Percentiles rank a stretch among this genome's conserved stretches.
Evolutionary conservation across 2,113 vertebrate species (phyloP).

Genomic region (Serinus canaria): DNA sequence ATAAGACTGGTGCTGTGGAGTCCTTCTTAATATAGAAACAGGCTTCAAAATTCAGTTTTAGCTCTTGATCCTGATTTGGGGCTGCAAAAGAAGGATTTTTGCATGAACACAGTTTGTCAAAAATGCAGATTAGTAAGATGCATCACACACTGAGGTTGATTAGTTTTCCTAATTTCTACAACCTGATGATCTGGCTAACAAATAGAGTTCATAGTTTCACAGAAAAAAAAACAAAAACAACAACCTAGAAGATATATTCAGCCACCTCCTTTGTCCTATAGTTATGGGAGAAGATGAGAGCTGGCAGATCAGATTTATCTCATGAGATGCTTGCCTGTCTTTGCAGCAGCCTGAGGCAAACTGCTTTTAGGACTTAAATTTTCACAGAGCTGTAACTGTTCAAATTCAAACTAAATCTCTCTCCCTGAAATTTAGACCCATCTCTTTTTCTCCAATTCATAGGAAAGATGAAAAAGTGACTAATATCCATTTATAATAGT

Average conservation of each 20-base stretch:
- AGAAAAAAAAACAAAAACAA: rapidly evolving
- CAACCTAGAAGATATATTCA: not conserved
- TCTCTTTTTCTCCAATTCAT: not conserved
- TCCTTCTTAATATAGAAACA: constrained; percentile 28
- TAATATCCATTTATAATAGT: not conserved
- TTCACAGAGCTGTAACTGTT: not conserved
- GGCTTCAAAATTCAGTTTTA: not conserved
- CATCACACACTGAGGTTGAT: not conserved
- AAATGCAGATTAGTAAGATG: not conserved
- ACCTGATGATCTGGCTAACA: not conserved
- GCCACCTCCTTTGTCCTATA: rapidly evolving
- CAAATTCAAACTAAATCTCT: not conserved
- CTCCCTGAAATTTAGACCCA: not conserved
- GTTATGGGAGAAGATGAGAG: not conserved
- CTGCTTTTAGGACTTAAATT: not conserved
- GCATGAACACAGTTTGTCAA: not conserved
- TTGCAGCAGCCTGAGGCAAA: not conserved
- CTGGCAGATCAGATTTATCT: not conserved
- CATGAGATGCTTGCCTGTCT: not conserved
- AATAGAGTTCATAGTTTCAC: not conserved
- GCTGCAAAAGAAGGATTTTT: constrained; percentile 67
- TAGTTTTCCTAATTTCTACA: not conserved
- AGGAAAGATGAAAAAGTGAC: not conserved
- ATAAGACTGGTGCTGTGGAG: not conserved
- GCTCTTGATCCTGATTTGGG: constrained; percentile 26